These are phyloP conservation scores for Poecilobothrus nobilitatus DNA, from an alignment of 2,888 invertebrate genomes.

Conservation along the genomic window DNA sequence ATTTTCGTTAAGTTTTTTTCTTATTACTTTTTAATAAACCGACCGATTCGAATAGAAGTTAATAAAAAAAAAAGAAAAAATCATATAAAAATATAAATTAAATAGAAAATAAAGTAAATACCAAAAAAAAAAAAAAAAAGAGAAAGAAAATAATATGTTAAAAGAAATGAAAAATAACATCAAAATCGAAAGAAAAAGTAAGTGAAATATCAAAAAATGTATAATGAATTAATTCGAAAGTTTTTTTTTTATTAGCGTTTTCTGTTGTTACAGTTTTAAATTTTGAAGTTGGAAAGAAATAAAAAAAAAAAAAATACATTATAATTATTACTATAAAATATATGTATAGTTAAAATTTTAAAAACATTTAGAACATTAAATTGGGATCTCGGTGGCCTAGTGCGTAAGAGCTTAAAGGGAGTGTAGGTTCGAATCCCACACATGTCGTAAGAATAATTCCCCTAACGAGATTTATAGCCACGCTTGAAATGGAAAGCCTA, in stretches of 20 bases:
- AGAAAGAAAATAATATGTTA: neutral
- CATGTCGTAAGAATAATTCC: too few species aligned
- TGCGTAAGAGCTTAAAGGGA: too few species aligned
- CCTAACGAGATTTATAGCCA: too few species aligned
- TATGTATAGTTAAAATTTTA: too few species aligned
- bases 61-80: neutral
- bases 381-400: too few species aligned
- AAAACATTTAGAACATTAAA: too few species aligned
- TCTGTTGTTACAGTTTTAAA: too few species aligned
- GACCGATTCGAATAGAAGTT: neutral
- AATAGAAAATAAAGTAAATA: neutral
- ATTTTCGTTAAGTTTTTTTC: neutral
- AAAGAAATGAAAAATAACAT: neutral
- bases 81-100: neutral
- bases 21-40: neutral
- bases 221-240: neutral
- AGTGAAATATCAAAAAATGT: neutral
- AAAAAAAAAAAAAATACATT: too few species aligned
- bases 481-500: too few species aligned
- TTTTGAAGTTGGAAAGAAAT: too few species aligned
- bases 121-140: neutral
- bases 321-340: too few species aligned
- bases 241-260: neutral
- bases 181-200: neutral
- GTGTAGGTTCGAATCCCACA: too few species aligned